Evolutionary conservation across 2,888 invertebrate genomes (phyloP).

Genomic region (Deilephila porcellus): DNA sequence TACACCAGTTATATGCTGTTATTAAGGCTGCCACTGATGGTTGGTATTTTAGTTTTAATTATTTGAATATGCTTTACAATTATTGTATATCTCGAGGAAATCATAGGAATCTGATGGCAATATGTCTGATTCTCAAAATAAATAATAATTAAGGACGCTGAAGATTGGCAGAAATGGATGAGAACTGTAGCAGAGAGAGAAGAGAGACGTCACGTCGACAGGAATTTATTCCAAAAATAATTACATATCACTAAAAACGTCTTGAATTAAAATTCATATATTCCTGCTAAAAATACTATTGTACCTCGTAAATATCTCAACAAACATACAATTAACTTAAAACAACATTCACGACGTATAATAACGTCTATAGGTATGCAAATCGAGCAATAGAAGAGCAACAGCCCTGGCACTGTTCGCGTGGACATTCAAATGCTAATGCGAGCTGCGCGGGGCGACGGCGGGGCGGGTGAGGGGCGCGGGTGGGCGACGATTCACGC

Average conservation of each 20-base stretch:
- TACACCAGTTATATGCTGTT: constrained; percentile 12
- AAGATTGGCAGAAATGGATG: no score
- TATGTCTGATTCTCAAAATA: no score
- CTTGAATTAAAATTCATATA: no score
- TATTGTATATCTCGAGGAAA: no score
- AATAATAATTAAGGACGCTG: no score
- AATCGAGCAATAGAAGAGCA: constrained; percentile 21
- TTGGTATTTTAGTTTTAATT: no score
- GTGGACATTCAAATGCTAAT: constrained; percentile 48
- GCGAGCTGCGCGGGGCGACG: constrained; percentile 9
- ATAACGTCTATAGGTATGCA: neutral
- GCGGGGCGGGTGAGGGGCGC: neutral
- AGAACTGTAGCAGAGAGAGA: no score
- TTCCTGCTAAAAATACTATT: neutral
- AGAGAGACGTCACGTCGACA: no score
- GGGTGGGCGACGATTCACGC: constrained; percentile 36
- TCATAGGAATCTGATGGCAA: no score
- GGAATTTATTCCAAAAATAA: no score
- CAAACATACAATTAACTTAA: constrained; percentile 15
- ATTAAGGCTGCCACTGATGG: constrained; percentile 25
- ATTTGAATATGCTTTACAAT: no score
- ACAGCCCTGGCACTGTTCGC: constrained; percentile 36
- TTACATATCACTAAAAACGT: neutral
- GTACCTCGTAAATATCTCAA: neutral
- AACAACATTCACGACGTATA: neutral